Evolutionary conservation across 2,113 vertebrate genomes (phyloP), one percentile per base, ranked within the genome.

Genomic region (Prunella fulvescens): DNA sequence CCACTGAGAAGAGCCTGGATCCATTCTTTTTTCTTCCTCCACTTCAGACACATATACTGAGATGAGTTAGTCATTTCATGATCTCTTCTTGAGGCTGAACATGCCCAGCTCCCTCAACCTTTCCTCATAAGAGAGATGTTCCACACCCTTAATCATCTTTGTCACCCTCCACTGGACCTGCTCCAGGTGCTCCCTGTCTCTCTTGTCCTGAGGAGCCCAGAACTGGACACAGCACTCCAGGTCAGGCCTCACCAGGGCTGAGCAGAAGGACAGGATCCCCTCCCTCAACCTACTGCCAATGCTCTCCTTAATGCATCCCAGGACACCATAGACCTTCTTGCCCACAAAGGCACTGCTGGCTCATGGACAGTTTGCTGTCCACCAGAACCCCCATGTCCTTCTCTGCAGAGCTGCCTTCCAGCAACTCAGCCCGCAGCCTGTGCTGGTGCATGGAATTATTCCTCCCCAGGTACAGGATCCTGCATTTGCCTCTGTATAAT

Each of bases 271-370:
- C 35, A 81, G 22, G 74, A 79, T 53, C 54, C 11, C 56, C 48
- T 54, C 16, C 19, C 39, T 47, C 1, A 1, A n/a, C 29, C 50
- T 56, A 40, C n/a, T 79, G 33, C 5, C 19, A 4, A 18, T 40
- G 65, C 16, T 31, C 11, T 25, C 62, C 16, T 19, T 3, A 37
- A 19, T 10, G 45, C 40, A 71, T 0, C 6, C 6, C 25, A 64
- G 42, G 17, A 80, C 5, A 9, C 8, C 57, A 35, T 0, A 3
- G 37, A 1, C 33, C 22, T 50, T 13, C 66, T 13, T 37, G 25
- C 1, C 35, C 31, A 42, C 35, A 31, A 26, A 25, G 4, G 9
- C n/a, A 23, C 13, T 65, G 50, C 50, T 65, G 50, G 31, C 42
- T 65, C 62, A 33, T 1, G n/a, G n/a, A 35, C 24, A 54, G 8